Base-by-base conservation (phyloP, 2,888 invertebrate species). In the Mesochorus sp. region DNA sequence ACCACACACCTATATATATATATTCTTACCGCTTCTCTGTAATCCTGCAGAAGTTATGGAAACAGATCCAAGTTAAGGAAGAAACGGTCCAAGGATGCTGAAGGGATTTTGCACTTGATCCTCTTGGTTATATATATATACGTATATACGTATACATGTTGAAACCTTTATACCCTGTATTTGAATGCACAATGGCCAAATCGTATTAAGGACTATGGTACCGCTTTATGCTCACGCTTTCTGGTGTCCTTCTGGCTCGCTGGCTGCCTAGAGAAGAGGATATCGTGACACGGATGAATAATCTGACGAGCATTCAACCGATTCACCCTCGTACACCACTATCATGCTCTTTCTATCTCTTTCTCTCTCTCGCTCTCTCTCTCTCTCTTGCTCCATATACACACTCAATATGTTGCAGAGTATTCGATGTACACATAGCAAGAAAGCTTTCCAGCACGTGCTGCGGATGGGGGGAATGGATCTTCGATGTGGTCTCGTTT, bases 221-320 rank as follows among this genome's bases (percentile, higher is more conserved):
- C 12, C 68, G 57, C 53, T 61, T 34, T 47, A 55, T 67, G 57
- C 19, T 12, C 28, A 3, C 31, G 55, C 76, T 49, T n/a, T 47
- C 62, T 42, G 66, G 42, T 66, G 61, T 61, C 73, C 73, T 77
- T 57, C 61, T 73, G 53, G 55, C 73, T 68, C 72, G 77, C 55
- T 68, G 67, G 49, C 28, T 73, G 64, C 71, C 71, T 62, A 62
- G 67, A n/a, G n/a, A 61, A 77, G 73, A 78, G 64, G 64, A 78
- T 78, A 78, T 78, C 70, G 66, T 64, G 64, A 64, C 62, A 70
- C 74, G 74, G 64, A 78, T 78, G 68, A 78, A 78, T 73, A 73
- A 77, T 77, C 68, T 68, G 57, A 1, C 31, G 62, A 77, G 77
- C 77, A 72, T 77, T 77, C 77, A 77, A 77, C 73, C 73, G 73